Evolutionary conservation across 2,888 invertebrate genomes (phyloP).

Genomic region (Philhelius pedissequus): DNA sequence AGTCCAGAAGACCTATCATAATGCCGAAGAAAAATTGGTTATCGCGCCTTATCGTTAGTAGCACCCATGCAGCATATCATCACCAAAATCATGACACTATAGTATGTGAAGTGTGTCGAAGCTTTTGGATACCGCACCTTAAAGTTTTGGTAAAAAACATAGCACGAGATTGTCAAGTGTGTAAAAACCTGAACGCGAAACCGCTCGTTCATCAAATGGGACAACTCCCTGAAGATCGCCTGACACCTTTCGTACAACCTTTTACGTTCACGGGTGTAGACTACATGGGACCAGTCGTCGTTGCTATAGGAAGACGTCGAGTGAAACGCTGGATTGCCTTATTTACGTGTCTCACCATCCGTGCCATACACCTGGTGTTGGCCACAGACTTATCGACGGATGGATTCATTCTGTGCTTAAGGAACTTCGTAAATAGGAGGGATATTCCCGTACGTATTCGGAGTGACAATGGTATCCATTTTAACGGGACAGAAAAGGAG

Average conservation of each 20-base stretch:
- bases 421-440: conserved; percentile 29
- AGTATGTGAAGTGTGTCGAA: neutral
- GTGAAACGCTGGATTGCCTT: neutral
- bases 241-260: neutral
- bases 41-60: neutral
- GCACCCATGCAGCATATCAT: neutral
- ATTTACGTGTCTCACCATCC: neutral
- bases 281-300: neutral
- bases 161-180: neutral
- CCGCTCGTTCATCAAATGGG: neutral
- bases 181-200: neutral
- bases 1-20: neutral
- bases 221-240: neutral
- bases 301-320: neutral
- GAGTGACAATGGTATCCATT: conserved; percentile 61
- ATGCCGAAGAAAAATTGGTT: neutral
- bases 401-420: neutral
- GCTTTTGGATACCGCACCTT: neutral
- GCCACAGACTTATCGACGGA: neutral
- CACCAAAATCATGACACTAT: neutral
- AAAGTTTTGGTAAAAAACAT: neutral
- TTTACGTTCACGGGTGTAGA: neutral
- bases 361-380: neutral
- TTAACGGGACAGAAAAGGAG: conserved; percentile 46
- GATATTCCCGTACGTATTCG: conserved; percentile 52